A percentile compares a stretch with the other conserved stretches of the same genome.
phyloP scores from a whole-genome alignment of 2,888 invertebrate genomes.

The Mimumesa dahlbomi region DNA sequence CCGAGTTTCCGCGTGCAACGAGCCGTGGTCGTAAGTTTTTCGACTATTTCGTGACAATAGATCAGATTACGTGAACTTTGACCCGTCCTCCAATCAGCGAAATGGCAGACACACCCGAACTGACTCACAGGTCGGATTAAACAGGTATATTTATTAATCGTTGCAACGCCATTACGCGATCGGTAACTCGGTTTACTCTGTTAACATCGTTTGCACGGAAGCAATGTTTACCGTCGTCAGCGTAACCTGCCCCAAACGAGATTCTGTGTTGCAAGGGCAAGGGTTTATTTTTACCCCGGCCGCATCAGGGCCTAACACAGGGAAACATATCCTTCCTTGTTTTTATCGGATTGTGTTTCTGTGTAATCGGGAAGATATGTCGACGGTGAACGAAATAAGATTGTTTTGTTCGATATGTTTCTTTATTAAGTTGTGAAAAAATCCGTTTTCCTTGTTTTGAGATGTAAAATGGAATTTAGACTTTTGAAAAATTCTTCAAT shows the following conservation, averaged over 20 bases:
- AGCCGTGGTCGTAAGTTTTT: slow-evolving; percentile 7
- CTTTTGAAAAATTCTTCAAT: no score
- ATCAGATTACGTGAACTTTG: background rate
- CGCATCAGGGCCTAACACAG: no score
- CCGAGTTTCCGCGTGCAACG: slow-evolving; percentile 29
- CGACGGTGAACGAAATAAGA: no score
- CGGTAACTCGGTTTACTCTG: no score
- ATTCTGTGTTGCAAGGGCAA: slow-evolving; percentile 36
- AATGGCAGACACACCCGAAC: background rate
- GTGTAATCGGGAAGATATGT: no score
- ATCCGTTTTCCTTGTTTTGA: no score
- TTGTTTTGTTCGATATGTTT: no score
- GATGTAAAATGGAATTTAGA: no score
- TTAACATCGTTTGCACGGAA: slow-evolving; percentile 46
- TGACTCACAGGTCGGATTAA: slow-evolving; percentile 2
- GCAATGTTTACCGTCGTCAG: slow-evolving; percentile 46
- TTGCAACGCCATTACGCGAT: slow-evolving; percentile 35
- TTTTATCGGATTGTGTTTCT: slow-evolving; percentile 25
- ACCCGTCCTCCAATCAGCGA: background rate
- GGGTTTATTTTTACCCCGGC: no score
- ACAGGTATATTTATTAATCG: slow-evolving; percentile 45
- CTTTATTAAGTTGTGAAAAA: no score
- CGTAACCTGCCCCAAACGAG: slow-evolving; percentile 29
- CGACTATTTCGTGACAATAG: slow-evolving; percentile 28
- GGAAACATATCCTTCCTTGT: no score